Evolutionary conservation across 2,888 invertebrate species (phyloP).

Genomic region (Selenia dentaria): DNA sequence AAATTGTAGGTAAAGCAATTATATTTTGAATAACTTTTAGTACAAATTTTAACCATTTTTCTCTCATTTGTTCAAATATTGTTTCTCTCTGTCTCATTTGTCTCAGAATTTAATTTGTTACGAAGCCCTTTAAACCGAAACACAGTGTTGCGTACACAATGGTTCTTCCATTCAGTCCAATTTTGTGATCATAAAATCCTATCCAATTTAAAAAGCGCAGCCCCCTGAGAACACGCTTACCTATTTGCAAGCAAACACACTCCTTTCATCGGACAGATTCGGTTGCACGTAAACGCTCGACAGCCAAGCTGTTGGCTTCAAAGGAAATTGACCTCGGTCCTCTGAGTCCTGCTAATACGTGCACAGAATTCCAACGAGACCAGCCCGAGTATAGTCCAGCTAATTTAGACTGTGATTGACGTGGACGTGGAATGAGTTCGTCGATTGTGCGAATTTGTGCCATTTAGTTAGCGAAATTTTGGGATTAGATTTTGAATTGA

Average conservation of each 20-base stretch:
- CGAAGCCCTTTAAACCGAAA: too few species aligned
- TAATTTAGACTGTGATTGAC: slow-evolving; percentile 54
- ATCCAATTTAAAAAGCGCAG: background rate
- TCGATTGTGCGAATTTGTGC: slow-evolving; percentile 11
- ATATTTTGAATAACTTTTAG: too few species aligned
- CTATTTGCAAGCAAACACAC: slow-evolving; percentile 7
- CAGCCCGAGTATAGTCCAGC: slow-evolving; percentile 30
- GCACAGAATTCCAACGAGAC: slow-evolving; percentile 48
- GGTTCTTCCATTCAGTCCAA: too few species aligned
- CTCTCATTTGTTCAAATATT: too few species aligned
- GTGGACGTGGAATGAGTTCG: slow-evolving; percentile 22
- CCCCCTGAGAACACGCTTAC: background rate
- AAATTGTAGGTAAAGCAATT: too few species aligned
- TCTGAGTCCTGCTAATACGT: slow-evolving; percentile 48
- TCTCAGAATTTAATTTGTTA: too few species aligned
- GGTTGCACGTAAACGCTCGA: slow-evolving; percentile 34
- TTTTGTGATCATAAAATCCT: too few species aligned
- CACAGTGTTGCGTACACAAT: too few species aligned
- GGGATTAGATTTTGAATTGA: background rate
- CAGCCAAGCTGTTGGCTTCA: slow-evolving; percentile 36
- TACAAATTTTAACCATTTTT: too few species aligned
- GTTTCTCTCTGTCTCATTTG: too few species aligned
- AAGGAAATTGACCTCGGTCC: slow-evolving; percentile 66
- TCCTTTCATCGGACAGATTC: slow-evolving; percentile 28
- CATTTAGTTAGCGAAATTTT: too few species aligned